A percentile compares a stretch with the other conserved stretches of the same genome.
Conservation (phyloP, 2,888 invertebrate genomes). For the Amiota communis region DNA sequence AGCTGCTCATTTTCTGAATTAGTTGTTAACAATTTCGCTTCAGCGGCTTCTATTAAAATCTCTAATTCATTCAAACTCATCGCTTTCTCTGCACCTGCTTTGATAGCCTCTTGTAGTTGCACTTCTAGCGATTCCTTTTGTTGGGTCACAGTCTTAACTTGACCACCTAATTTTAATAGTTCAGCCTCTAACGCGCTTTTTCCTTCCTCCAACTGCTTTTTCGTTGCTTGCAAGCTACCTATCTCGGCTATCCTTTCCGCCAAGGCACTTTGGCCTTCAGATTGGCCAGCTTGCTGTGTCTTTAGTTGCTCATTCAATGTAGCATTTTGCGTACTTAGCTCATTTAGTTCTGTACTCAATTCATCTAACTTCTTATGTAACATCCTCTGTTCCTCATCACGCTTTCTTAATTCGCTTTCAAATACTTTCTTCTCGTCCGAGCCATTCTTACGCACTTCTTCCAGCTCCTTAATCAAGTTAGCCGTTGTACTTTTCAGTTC, state of each 20-base stretch:
- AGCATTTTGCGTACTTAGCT: slow-evolving; percentile 61
- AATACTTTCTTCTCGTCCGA: slow-evolving; percentile 60
- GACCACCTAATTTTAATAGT: slow-evolving; percentile 37
- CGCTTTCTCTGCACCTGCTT: slow-evolving; percentile 36
- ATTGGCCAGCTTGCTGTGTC: slow-evolving; percentile 47
- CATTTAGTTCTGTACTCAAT: slow-evolving; percentile 55
- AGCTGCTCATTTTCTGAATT: slow-evolving; percentile 54
- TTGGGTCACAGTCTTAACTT: slow-evolving; percentile 31
- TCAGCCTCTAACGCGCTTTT: slow-evolving; percentile 39
- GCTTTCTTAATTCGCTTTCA: slow-evolving; percentile 59
- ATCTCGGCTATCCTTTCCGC: slow-evolving; percentile 44
- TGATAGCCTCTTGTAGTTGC: slow-evolving; percentile 34
- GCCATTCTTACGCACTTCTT: slow-evolving; percentile 54
- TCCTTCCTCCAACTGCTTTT: slow-evolving; percentile 31
- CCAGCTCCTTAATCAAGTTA: slow-evolving; percentile 50
- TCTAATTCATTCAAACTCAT: slow-evolving; percentile 61
- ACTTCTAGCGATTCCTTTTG: slow-evolving; percentile 18
- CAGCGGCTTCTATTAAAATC: slow-evolving; percentile 74
- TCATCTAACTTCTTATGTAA: slow-evolving; percentile 57
- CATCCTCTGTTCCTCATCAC: slow-evolving; percentile 57
- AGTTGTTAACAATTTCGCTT: slow-evolving; percentile 48
- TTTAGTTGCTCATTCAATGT: slow-evolving; percentile 65
- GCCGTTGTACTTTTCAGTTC: slow-evolving; percentile 50
- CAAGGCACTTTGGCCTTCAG: slow-evolving; percentile 43
- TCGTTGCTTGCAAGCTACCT: slow-evolving; percentile 36